A percentile compares a stretch with the other conserved stretches of the same genome.
Conservation (phyloP, 2,797 vertebrate species). For the Ispidina picta region DNA sequence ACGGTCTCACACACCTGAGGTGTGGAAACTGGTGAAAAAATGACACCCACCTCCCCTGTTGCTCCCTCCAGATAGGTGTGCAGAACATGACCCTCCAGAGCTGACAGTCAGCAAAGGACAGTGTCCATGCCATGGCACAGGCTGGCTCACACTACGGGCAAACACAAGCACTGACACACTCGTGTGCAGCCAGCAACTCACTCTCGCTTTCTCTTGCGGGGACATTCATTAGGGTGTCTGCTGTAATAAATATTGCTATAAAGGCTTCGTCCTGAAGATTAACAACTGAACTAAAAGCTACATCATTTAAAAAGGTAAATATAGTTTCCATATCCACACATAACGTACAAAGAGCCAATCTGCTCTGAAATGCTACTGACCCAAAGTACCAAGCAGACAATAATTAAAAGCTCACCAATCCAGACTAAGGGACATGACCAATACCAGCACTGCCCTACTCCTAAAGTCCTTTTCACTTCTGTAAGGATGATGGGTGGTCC, state of each 20-base stretch:
- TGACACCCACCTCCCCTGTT: neutral
- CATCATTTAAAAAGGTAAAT: neutral
- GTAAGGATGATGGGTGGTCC: neutral
- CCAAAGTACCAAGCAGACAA: neutral
- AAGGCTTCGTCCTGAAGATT: neutral
- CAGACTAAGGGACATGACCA: neutral
- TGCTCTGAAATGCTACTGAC: neutral
- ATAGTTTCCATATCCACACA: neutral
- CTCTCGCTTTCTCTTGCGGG: neutral
- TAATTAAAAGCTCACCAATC: neutral
- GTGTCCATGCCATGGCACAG: neutral
- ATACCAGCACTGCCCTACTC: neutral
- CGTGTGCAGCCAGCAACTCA: neutral
- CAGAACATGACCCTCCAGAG: rapidly evolving
- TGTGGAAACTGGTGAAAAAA: neutral
- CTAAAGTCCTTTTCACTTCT: neutral
- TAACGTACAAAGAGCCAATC: neutral
- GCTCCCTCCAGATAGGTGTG: neutral
- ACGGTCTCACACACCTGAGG: neutral
- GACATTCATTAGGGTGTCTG: neutral
- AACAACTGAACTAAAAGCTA: neutral
- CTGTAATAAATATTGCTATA: neutral
- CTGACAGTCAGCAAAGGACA: neutral
- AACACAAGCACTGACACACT: neutral
- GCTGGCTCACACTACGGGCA: neutral